Evolutionary conservation across 2,888 invertebrate genomes (phyloP), one percentile per base, ranked within the genome.

Genomic region (Dysmachus trigonus): DNA sequence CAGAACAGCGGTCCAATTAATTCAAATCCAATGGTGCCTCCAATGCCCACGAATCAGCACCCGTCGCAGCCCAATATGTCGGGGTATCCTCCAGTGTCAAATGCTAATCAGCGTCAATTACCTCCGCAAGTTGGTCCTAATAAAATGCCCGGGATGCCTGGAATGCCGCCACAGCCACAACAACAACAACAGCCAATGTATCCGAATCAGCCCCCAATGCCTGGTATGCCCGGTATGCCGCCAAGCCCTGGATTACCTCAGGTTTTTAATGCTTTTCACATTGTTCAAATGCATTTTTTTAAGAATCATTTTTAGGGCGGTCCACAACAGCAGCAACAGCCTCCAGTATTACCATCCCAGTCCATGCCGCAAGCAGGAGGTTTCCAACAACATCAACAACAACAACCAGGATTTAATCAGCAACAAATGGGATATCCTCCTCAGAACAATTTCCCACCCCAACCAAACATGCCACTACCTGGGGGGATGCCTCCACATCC

Each of bases 181-280:
- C 88, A 88, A 72, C 87, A 86, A n/a, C 89, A 51, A 27, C 88
- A 88, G 13, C 10, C 53, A 86, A 62, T 72, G 76, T 84, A 85
- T 71, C 62, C 27, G 27, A 86, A 86, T 85, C 72, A 89, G 89
- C 85, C 88, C 87, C 1, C 89, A 89, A 87, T 72, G 15, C 89
- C 88, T 82, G 88, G 87, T 72, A 88, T 89, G 86, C 88, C 88
- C 5, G 88, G 87, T 79, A 88, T 89, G 86, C 88, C 89, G 4
- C 87, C 88, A 72, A 86, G 85, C 72, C 41, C 88, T n/a, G 89
- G 88, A n/a, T 35, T 33, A 22, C 30, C 27, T 15, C 53, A 71
- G 71, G 72, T 72, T 30, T 81, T 53, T 31, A n/a, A 35, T 30
- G 0, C 18, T 51, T 30, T 51, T 30, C 27, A 47, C 5, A 47